Conservation (phyloP, 2,113 vertebrate species). For the Crotalus tigris region DNA sequence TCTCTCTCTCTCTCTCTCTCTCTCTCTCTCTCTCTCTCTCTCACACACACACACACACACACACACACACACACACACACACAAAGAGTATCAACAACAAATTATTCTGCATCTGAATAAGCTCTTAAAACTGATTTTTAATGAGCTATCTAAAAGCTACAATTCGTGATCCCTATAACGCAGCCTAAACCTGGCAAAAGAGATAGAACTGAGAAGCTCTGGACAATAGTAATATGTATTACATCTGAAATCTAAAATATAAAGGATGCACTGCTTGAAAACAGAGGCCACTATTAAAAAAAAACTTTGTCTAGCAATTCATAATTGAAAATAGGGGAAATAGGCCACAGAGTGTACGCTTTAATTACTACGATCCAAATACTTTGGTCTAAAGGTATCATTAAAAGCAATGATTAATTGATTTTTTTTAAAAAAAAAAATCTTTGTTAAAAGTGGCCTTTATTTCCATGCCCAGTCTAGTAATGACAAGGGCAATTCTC, state of each 20-base stretch:
- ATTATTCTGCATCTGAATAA: not conserved
- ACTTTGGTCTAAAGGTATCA: not conserved
- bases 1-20: no score
- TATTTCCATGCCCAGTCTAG: not conserved
- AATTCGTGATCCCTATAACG: not conserved
- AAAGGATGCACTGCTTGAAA: not conserved
- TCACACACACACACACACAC: not conserved
- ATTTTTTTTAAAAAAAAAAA: not conserved
- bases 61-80: not conserved
- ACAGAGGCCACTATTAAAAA: not conserved
- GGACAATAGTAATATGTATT: not conserved
- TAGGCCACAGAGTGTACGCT: not conserved
- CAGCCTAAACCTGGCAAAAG: not conserved
- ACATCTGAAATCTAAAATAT: not conserved
- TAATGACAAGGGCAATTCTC: not conserved
- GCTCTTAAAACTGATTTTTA: not conserved
- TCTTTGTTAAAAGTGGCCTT: slow-evolving; percentile 1
- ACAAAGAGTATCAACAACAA: not conserved
- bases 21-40: no score
- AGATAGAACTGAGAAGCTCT: not conserved
- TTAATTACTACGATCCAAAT: slow-evolving; percentile 21
- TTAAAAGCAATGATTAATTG: not conserved
- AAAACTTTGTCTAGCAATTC: not conserved
- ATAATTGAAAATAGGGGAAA: not conserved
- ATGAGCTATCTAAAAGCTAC: not conserved